A percentile compares a stretch with the other conserved stretches of the same genome.
phyloP scores from a whole-genome alignment of 2,797 vertebrate species.

The Periophthalmus magnuspinnatus region DNA sequence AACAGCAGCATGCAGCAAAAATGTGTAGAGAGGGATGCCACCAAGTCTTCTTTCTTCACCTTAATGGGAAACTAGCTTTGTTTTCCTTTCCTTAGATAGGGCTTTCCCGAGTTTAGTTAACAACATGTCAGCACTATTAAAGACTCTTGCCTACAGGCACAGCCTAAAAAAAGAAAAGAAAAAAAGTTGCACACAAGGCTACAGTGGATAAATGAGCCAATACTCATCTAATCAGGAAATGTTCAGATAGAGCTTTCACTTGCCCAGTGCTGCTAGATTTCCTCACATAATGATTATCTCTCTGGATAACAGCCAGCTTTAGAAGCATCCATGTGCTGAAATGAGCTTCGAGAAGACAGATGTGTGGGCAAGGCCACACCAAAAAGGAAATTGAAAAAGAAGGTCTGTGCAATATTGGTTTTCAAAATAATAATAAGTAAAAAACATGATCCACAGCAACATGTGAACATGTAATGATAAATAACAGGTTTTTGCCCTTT shows the following conservation, averaged over 20 bases:
- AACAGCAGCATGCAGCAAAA: neutral
- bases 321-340: constrained; percentile 44
- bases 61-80: constrained; percentile 44
- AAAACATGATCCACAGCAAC: constrained; percentile 3
- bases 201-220: constrained; percentile 46
- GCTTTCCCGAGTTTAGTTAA: constrained; percentile 34
- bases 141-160: constrained; percentile 38
- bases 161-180: constrained; percentile 9
- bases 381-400: constrained; percentile 52
- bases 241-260: constrained; percentile 40
- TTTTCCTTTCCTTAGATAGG: constrained; percentile 47
- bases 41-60: constrained; percentile 25
- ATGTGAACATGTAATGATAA: neutral
- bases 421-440: constrained; percentile 32
- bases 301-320: constrained; percentile 44
- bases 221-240: constrained; percentile 59
- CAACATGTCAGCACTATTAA: constrained; percentile 43
- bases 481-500: neutral
- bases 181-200: constrained; percentile 20
- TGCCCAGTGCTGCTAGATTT: constrained; percentile 37
- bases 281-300: constrained; percentile 59
- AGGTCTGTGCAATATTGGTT: constrained; percentile 21
- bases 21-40: constrained; percentile 10
- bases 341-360: constrained; percentile 44
- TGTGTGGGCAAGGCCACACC: constrained; percentile 22